phyloP scores from a whole-genome alignment of 2,888 invertebrate species.

The Serripes groenlandicus region DNA sequence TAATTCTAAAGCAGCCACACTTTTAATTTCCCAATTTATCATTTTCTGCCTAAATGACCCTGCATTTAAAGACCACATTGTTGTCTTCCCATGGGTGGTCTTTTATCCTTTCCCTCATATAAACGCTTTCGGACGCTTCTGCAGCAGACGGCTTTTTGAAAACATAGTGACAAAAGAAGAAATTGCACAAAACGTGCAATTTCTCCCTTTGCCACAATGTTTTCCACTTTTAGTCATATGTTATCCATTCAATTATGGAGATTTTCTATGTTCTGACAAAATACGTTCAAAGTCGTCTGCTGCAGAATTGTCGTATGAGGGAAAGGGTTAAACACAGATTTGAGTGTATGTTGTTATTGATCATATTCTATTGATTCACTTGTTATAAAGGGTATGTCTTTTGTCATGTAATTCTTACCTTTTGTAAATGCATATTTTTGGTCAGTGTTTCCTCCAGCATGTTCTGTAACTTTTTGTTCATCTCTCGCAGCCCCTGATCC shows the following conservation, averaged over 20 bases:
- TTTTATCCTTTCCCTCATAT: too few relatives aligned
- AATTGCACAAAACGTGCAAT: not conserved
- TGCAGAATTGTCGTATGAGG: not conserved
- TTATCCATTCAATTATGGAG: not conserved
- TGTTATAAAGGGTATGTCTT: not conserved
- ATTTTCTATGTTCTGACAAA: not conserved
- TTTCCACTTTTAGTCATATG: not conserved
- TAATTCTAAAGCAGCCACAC: too few relatives aligned
- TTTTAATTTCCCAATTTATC: too few relatives aligned
- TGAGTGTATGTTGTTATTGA: too few relatives aligned
- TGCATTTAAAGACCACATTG: too few relatives aligned
- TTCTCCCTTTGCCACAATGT: not conserved
- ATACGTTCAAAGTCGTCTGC: not conserved
- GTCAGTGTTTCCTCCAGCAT: constrained; percentile 88
- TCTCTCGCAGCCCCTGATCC: constrained; percentile 85
- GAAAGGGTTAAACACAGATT: constrained; percentile 3
- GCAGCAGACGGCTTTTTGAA: too few relatives aligned
- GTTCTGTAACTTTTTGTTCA: constrained; percentile 86
- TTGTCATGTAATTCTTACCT: constrained; percentile 82
- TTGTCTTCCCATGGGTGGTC: too few relatives aligned
- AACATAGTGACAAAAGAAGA: not conserved
- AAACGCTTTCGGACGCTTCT: too few relatives aligned
- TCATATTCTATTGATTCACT: not conserved
- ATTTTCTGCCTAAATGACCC: too few relatives aligned
- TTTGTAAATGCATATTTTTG: constrained; percentile 88